Evolutionary conservation across 2,797 vertebrate species (phyloP).

Genomic region (Phataginus tricuspis): DNA sequence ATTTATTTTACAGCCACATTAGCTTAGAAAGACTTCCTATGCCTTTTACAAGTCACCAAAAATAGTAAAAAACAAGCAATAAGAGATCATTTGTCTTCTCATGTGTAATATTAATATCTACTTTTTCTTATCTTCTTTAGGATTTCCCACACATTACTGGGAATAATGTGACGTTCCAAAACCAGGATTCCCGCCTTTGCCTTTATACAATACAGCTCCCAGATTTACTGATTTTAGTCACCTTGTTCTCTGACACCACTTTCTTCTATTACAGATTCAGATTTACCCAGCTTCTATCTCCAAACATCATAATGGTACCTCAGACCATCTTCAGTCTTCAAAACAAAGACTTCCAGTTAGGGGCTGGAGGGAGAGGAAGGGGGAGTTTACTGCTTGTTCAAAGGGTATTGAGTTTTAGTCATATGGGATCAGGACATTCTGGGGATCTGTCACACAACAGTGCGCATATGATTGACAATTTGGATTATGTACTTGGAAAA

Average conservation of each 20-base stretch:
- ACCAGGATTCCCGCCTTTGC: background rate
- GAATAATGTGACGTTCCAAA: background rate
- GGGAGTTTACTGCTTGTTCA: background rate
- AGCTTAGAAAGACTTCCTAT: background rate
- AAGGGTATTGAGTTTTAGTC: background rate
- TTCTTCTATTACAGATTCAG: background rate
- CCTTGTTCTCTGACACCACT: background rate
- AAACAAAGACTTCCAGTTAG: background rate
- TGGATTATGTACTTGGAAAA: background rate
- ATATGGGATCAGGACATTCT: background rate
- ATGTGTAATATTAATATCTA: background rate
- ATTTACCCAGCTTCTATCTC: background rate
- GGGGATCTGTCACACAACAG: background rate
- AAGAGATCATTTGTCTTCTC: background rate
- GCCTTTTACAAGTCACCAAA: background rate
- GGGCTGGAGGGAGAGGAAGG: fast-evolving
- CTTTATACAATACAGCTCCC: background rate
- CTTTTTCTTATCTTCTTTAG: background rate
- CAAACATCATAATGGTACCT: background rate
- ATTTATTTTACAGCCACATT: background rate
- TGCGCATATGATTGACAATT: background rate
- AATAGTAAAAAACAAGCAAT: background rate
- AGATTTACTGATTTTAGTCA: background rate
- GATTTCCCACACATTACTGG: background rate
- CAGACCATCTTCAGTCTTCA: background rate